Evolutionary conservation across 1,140 invertebrate genomes (phyloP).

Genomic region (Rhizoglyphus robini): DNA sequence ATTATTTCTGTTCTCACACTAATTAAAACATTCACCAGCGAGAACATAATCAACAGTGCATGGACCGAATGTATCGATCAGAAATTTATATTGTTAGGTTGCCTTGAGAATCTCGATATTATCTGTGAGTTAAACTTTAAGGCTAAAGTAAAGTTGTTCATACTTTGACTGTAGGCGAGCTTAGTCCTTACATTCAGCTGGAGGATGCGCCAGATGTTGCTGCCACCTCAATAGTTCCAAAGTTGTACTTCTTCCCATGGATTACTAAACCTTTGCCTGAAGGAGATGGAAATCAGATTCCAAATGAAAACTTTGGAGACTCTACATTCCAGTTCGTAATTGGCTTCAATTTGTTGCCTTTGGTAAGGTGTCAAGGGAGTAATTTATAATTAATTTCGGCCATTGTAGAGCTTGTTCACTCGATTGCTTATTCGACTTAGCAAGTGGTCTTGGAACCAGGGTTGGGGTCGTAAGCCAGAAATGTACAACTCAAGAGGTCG

Average conservation of each 20-base stretch:
- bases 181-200: constrained; percentile 2
- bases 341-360: constrained; percentile 19
- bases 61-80: constrained; percentile 25
- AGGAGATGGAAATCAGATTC: not conserved
- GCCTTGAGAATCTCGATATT: constrained; percentile 26
- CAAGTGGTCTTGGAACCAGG: constrained; percentile 25
- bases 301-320: not conserved
- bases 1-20: not conserved
- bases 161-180: constrained; percentile 13
- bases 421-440: constrained; percentile 22
- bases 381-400: not conserved
- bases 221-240: constrained; percentile 1
- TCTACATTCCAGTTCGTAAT: constrained; percentile 20
- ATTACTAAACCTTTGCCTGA: constrained; percentile 13
- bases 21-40: constrained; percentile 1
- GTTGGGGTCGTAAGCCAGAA: constrained; percentile 24
- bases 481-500: constrained; percentile 17
- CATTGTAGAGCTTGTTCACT: constrained; percentile 25
- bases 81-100: constrained; percentile 23
- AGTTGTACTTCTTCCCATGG: constrained; percentile 23
- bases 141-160: not conserved
- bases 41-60: constrained; percentile 15
- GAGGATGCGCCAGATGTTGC: constrained; percentile 20
- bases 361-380: not conserved
- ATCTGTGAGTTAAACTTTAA: constrained; percentile 23